Conservation (phyloP, 1,140 invertebrate species). For the Riptortus pedestris region DNA sequence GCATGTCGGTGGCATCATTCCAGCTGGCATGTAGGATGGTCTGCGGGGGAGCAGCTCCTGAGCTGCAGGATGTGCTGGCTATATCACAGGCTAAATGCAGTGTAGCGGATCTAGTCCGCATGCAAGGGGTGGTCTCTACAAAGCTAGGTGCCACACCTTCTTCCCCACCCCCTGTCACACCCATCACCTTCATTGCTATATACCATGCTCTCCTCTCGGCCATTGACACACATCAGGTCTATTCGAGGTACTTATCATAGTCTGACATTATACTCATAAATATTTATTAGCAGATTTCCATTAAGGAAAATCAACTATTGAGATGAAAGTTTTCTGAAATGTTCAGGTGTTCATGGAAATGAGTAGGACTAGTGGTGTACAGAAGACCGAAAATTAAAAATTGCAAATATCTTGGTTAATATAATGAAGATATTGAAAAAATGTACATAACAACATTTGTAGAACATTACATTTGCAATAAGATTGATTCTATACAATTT, state of each 20-base stretch:
- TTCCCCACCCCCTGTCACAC: constrained; percentile 46
- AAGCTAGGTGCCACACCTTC: constrained; percentile 53
- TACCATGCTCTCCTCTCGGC: constrained; percentile 47
- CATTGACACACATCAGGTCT: constrained; percentile 23
- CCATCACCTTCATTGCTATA: constrained; percentile 54
- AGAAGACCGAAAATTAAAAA: too few species aligned
- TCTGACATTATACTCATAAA: too few species aligned
- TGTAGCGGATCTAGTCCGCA: constrained; percentile 56
- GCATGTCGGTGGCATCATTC: constrained; percentile 58
- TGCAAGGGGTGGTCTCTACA: constrained; percentile 57
- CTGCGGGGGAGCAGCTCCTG: constrained; percentile 36
- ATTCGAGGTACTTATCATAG: constrained; percentile 27
- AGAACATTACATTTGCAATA: too few species aligned
- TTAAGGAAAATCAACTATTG: too few species aligned
- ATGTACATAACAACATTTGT: too few species aligned
- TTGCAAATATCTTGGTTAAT: too few species aligned
- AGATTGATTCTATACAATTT: too few species aligned
- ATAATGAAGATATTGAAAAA: too few species aligned
- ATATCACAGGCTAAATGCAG: constrained; percentile 63
- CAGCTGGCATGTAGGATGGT: constrained; percentile 48
- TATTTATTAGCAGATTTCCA: too few species aligned
- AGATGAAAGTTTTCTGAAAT: too few species aligned
- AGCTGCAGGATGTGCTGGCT: constrained; percentile 43
- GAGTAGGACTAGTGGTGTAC: too few species aligned
- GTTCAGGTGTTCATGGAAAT: too few species aligned